These are phyloP conservation scores for Limnephilus lunatus DNA, from an alignment of 2,888 invertebrate genomes.

Conservation along the genomic window DNA sequence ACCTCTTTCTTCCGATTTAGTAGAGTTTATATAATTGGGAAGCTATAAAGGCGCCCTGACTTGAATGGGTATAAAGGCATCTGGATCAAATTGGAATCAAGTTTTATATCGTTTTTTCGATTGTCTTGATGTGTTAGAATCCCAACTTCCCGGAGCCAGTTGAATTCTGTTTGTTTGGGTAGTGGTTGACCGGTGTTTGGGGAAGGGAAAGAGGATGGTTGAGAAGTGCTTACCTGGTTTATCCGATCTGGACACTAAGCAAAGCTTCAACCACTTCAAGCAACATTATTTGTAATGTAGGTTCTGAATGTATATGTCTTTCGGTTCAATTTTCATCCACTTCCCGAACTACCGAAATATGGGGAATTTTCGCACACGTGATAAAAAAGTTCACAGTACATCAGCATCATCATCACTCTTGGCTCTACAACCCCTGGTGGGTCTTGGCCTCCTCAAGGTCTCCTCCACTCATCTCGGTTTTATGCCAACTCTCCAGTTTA, in stretches of 20 bases:
- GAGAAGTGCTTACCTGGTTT: not conserved
- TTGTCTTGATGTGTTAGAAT: not conserved
- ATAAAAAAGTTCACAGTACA: no score
- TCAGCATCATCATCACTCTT: no score
- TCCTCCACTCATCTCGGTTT: no score
- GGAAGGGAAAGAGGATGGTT: not conserved
- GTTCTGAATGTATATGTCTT: no score
- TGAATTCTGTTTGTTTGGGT: not conserved
- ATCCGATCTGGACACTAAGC: not conserved
- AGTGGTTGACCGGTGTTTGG: not conserved
- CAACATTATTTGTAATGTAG: no score
- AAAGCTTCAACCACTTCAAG: not conserved
- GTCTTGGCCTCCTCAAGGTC: no score
- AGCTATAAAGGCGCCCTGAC: not conserved
- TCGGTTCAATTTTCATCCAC: no score
- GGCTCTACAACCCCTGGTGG: no score
- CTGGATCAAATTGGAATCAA: not conserved
- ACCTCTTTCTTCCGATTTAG: not conserved
- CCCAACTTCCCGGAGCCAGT: not conserved
- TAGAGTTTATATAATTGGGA: not conserved
- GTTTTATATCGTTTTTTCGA: not conserved
- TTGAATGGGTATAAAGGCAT: no score
- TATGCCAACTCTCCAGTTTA: no score
- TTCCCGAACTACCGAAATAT: no score
- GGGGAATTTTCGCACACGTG: no score